Conservation (phyloP, 2,797 vertebrate species). For the Epinephelus malabaricus region DNA sequence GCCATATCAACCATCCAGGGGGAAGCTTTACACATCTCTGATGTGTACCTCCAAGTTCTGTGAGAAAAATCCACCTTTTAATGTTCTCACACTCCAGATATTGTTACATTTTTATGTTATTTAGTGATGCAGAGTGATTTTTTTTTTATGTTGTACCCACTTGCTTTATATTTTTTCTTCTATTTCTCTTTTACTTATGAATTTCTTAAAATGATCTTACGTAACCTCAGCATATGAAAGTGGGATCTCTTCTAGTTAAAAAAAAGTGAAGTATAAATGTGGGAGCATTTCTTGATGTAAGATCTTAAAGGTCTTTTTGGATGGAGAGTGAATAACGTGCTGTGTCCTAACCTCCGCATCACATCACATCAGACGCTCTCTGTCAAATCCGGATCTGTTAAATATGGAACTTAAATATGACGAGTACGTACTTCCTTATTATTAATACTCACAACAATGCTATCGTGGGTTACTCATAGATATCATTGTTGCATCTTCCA, state of each 20-base stretch:
- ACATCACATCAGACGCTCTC: too few species aligned
- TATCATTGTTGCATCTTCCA: too few species aligned
- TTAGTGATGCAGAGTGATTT: background rate
- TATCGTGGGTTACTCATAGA: too few species aligned
- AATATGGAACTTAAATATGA: too few species aligned
- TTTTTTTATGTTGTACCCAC: background rate
- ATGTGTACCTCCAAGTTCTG: slow-evolving; percentile 29
- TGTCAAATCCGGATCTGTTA: too few species aligned
- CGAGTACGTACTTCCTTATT: too few species aligned
- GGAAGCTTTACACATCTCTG: slow-evolving; percentile 43
- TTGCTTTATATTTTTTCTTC: background rate
- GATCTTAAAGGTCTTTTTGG: too few species aligned
- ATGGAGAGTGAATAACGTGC: too few species aligned
- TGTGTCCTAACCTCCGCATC: too few species aligned
- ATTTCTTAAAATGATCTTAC: background rate
- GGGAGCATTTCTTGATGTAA: too few species aligned
- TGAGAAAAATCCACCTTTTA: slow-evolving; percentile 18
- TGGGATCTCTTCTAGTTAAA: background rate
- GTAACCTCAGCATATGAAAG: background rate
- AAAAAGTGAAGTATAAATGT: background rate
- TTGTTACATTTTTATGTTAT: background rate
- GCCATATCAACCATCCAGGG: slow-evolving; percentile 33
- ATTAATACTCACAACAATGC: too few species aligned
- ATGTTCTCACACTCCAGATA: background rate
- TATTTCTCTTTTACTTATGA: background rate